phyloP scores from a whole-genome alignment of 2,113 vertebrate genomes.

The Vombatus ursinus region DNA sequence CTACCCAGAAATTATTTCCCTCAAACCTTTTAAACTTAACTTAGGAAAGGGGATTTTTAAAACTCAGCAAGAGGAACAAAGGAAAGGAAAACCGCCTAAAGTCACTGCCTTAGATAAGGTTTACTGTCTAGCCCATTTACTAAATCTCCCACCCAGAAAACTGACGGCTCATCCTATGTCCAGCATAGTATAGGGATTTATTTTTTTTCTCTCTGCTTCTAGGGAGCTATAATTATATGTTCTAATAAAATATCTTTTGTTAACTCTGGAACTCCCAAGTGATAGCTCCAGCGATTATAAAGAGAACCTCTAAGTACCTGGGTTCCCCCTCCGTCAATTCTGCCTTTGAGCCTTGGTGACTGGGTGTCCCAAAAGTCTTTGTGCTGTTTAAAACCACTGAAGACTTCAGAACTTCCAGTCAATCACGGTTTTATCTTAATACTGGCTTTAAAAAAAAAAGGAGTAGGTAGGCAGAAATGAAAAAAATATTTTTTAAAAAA shows the following conservation, averaged over 20 bases:
- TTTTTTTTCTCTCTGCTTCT: no score
- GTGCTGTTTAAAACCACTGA: no score
- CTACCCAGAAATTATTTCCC: no score
- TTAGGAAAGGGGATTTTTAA: no score
- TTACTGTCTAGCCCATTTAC: no score
- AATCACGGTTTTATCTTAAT: not conserved
- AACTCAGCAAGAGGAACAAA: not conserved
- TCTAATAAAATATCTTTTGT: not conserved
- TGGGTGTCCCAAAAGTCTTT: not conserved
- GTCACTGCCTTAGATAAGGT: no score
- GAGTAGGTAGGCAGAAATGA: not conserved
- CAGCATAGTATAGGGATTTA: no score
- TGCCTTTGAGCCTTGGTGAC: not conserved
- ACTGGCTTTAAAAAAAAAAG: not conserved
- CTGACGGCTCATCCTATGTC: no score
- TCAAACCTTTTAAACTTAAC: no score
- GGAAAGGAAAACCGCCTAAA: not conserved
- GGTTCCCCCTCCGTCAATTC: not conserved
- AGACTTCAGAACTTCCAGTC: not conserved
- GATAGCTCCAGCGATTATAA: no score
- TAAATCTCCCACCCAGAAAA: no score
- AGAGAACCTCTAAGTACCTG: not conserved
- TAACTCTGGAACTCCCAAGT: no score
- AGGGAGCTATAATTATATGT: not conserved
- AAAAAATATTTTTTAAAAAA: not conserved